A percentile compares a stretch with the other conserved stretches of the same genome.
These are phyloP conservation scores for Isaurus tuberculatus DNA, from an alignment of 92 coral and sea anemone species.

Conservation along the genomic window DNA sequence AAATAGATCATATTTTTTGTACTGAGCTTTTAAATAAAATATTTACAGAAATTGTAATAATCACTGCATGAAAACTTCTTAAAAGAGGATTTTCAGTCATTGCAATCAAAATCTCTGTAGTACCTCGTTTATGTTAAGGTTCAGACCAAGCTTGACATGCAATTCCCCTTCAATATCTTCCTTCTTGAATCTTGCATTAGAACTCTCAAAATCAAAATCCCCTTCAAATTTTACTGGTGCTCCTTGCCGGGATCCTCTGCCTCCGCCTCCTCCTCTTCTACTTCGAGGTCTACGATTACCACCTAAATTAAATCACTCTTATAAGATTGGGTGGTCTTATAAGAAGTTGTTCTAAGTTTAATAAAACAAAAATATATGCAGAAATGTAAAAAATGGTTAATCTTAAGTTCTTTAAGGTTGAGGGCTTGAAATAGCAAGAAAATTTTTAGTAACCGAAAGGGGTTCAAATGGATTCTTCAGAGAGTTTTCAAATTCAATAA, in stretches of 20 bases:
- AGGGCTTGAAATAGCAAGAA: too few species aligned
- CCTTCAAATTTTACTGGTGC: constrained; percentile 90
- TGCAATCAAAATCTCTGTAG: too few species aligned
- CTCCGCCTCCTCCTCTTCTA: constrained; percentile 77
- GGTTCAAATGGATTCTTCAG: too few species aligned
- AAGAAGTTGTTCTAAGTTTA: background rate
- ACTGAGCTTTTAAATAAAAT: too few species aligned
- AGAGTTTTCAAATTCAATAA: too few species aligned
- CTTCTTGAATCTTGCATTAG: constrained; percentile 95
- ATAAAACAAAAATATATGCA: background rate
- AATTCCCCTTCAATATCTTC: constrained; percentile 95
- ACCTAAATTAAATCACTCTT: constrained; percentile 24
- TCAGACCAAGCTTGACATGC: constrained; percentile 76
- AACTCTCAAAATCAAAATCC: constrained; percentile 98
- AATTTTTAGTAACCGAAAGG: too few species aligned
- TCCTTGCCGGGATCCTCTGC: constrained; percentile 68
- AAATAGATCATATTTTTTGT: too few species aligned
- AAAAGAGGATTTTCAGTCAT: too few species aligned
- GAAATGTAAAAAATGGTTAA: background rate
- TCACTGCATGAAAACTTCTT: too few species aligned
- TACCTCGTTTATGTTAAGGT: constrained; percentile 75
- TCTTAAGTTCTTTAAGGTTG: too few species aligned
- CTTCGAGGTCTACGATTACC: constrained; percentile 77
- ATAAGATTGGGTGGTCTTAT: background rate
- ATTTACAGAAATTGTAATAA: too few species aligned